phyloP scores from a whole-genome alignment of 1,140 invertebrate genomes.

The Atta texana region DNA sequence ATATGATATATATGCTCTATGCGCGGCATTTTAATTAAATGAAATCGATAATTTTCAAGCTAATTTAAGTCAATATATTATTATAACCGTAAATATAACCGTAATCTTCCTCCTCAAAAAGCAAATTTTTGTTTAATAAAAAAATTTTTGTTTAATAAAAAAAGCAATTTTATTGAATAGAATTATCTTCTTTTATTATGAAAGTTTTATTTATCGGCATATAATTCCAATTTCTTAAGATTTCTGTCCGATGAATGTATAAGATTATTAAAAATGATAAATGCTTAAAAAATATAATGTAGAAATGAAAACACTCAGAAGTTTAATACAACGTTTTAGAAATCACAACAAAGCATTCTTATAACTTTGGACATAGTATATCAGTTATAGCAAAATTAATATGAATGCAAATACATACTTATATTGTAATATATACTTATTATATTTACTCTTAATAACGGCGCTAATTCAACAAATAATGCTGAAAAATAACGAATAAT shows the following conservation, averaged over 20 bases:
- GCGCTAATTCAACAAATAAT: constrained; percentile 9
- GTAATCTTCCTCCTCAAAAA: not conserved
- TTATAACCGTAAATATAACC: not conserved
- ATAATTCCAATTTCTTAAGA: not conserved
- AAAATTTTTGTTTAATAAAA: not conserved
- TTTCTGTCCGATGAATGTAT: not conserved
- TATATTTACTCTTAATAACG: not conserved
- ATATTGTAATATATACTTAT: constrained; percentile 3
- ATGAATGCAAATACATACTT: not conserved
- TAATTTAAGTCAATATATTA: constrained; percentile 14
- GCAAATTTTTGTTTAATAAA: not conserved
- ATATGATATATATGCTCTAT: constrained; percentile 73
- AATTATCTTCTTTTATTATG: not conserved
- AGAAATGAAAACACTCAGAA: constrained; percentile 24
- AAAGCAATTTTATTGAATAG: too few relatives aligned
- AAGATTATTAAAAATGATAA: not conserved
- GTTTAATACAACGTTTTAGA: constrained; percentile 41
- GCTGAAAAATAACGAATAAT: constrained; percentile 1
- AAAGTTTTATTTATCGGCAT: not conserved
- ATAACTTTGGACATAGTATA: constrained; percentile 23
- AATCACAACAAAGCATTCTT: constrained; percentile 50
- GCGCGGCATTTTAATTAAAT: constrained; percentile 68
- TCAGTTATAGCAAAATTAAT: constrained; percentile 1
- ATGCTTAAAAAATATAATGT: not conserved
- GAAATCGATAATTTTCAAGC: constrained; percentile 20